These are phyloP conservation scores for Menidia beryllina DNA, from an alignment of 2,113 vertebrate species.

Conservation along the genomic window DNA sequence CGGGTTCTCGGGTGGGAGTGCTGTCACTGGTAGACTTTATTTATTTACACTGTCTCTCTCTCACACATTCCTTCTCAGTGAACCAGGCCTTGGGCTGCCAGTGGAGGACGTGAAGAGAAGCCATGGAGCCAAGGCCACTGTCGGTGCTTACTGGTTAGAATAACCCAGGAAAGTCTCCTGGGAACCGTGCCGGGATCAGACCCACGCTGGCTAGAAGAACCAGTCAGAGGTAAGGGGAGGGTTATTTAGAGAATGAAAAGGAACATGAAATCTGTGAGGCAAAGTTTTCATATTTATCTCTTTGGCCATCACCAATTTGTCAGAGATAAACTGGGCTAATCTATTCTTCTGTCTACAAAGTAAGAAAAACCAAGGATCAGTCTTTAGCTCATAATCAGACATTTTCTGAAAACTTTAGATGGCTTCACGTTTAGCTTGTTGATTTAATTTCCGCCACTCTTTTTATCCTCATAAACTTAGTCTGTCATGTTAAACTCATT, in stretches of 20 bases:
- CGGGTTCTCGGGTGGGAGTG: slow-evolving; percentile 74
- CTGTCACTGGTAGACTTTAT: slow-evolving; percentile 80
- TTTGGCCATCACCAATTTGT: neutral
- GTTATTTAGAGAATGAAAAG: neutral
- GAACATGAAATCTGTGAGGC: neutral
- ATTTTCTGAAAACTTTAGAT: neutral
- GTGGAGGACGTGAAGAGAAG: slow-evolving; percentile 84
- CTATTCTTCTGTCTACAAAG: neutral
- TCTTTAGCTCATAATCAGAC: neutral
- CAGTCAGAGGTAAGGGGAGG: slow-evolving; percentile 36
- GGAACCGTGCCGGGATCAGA: slow-evolving; percentile 49
- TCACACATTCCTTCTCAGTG: slow-evolving; percentile 95
- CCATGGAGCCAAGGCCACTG: slow-evolving; percentile 79
- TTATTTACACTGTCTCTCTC: slow-evolving; percentile 92
- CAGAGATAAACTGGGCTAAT: no score
- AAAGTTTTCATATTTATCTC: neutral
- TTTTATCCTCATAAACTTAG: no score
- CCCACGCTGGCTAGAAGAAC: neutral
- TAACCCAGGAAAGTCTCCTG: slow-evolving; percentile 70
- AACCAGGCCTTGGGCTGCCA: slow-evolving; percentile 83
- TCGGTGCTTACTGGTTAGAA: slow-evolving; percentile 77
- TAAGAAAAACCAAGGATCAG: neutral
- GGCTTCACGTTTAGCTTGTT: no score
- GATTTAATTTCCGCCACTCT: no score
- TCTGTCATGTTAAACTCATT: neutral